These are phyloP conservation scores for Aethina tumida DNA, from an alignment of 1,140 invertebrate species.

Conservation along the genomic window DNA sequence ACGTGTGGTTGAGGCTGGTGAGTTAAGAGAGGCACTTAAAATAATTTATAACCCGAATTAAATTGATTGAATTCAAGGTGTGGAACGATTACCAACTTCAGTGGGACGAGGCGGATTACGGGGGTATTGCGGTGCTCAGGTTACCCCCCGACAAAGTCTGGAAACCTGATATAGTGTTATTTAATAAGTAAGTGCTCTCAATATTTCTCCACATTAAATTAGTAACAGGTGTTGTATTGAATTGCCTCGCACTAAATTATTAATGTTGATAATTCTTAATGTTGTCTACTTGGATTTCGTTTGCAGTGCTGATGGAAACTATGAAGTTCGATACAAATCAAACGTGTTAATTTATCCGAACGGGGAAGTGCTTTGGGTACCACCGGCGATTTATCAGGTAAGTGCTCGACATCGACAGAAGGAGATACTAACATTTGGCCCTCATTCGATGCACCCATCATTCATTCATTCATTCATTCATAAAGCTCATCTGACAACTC, in stretches of 20 bases:
- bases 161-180: conserved; percentile 99
- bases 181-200: conserved; percentile 88
- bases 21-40: conserved; percentile 33
- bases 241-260: too few species aligned
- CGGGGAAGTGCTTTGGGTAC: conserved; percentile 92
- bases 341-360: conserved; percentile 92
- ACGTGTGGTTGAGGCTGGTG: conserved; percentile 92
- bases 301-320: conserved; percentile 89
- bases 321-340: conserved; percentile 93
- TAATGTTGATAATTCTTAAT: too few species aligned
- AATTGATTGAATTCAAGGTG: conserved; percentile 41
- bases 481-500: too few species aligned
- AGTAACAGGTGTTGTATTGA: too few species aligned
- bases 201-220: conserved; percentile 1
- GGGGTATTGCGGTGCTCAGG: conserved; percentile 89
- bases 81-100: conserved; percentile 97
- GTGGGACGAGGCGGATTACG: conserved; percentile 98
- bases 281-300: too few species aligned
- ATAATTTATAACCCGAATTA: not conserved
- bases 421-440: too few species aligned
- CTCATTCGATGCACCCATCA: too few species aligned
- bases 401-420: too few species aligned
- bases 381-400: conserved; percentile 93
- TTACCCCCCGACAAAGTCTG: conserved; percentile 98
- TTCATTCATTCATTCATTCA: too few species aligned